Evolutionary conservation across 2,888 invertebrate genomes (phyloP).

Genomic region (Eilema griseolum): DNA sequence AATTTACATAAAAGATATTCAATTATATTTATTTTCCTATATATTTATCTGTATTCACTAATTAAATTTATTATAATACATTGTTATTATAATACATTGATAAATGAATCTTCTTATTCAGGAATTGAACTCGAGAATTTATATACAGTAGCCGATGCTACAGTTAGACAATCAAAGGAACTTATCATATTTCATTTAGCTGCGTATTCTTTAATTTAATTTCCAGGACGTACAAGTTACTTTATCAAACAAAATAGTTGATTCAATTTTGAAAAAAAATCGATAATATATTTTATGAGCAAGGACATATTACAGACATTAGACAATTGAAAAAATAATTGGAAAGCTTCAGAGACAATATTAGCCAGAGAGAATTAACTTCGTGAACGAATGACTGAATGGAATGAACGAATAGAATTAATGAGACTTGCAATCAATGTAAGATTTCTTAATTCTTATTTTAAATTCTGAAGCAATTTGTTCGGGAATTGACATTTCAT

Average conservation of each 20-base stretch:
- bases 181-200: too few relatives aligned
- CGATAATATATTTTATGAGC: neutral
- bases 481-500: slow-evolving; percentile 53
- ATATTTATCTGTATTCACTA: too few relatives aligned
- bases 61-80: too few relatives aligned
- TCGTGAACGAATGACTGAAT: slow-evolving; percentile 47
- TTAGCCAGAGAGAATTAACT: slow-evolving; percentile 49
- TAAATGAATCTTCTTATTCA: too few relatives aligned
- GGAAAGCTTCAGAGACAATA: slow-evolving; percentile 39
- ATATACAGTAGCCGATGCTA: too few relatives aligned
- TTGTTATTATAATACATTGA: too few relatives aligned
- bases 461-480: slow-evolving; percentile 53
- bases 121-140: too few relatives aligned
- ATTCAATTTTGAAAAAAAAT: neutral
- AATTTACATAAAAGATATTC: too few relatives aligned
- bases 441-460: slow-evolving; percentile 52
- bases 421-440: slow-evolving; percentile 57
- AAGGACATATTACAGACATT: slow-evolving; percentile 4
- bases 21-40: too few relatives aligned
- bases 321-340: slow-evolving; percentile 27
- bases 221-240: neutral
- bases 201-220: too few relatives aligned
- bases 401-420: slow-evolving; percentile 51
- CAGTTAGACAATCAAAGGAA: too few relatives aligned
- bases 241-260: too few relatives aligned